Conservation (phyloP, 2,888 invertebrate genomes). For the Zygothrica quintamaculata region DNA sequence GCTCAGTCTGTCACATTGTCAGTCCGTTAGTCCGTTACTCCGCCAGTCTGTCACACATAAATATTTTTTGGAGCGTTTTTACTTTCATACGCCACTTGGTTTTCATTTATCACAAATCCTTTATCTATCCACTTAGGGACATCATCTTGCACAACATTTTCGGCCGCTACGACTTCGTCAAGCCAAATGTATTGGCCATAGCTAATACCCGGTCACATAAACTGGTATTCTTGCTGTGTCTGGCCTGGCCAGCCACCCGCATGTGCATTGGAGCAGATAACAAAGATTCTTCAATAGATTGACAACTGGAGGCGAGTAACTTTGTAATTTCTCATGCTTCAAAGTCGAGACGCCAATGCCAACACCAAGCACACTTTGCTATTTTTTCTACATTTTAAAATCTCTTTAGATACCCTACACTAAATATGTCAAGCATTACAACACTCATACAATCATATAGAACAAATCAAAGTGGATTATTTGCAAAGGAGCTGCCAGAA, state of each 20-base stretch:
- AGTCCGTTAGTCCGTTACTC: constrained; percentile 16
- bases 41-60: constrained; percentile 59
- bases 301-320: constrained; percentile 76
- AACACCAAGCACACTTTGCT: constrained; percentile 52
- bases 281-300: constrained; percentile 83
- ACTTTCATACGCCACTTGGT: constrained; percentile 75
- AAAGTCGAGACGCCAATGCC: constrained; percentile 56
- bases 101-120: constrained; percentile 80
- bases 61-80: constrained; percentile 51
- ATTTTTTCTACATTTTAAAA: constrained; percentile 29
- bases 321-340: constrained; percentile 73
- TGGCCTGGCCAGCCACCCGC: constrained; percentile 57
- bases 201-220: neutral
- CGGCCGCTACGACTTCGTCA: constrained; percentile 51
- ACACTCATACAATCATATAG: neutral
- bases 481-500: too few relatives aligned
- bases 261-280: constrained; percentile 82
- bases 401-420: constrained; percentile 25
- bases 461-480: neutral
- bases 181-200: constrained; percentile 61
- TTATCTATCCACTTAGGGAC: constrained; percentile 76
- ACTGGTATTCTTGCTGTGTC: too few relatives aligned
- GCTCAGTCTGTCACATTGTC: constrained; percentile 9
- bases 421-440: too few relatives aligned
- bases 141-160: constrained; percentile 65